Base-by-base conservation (phyloP, 2,888 invertebrate species). In the Encarsia formosa region DNA sequence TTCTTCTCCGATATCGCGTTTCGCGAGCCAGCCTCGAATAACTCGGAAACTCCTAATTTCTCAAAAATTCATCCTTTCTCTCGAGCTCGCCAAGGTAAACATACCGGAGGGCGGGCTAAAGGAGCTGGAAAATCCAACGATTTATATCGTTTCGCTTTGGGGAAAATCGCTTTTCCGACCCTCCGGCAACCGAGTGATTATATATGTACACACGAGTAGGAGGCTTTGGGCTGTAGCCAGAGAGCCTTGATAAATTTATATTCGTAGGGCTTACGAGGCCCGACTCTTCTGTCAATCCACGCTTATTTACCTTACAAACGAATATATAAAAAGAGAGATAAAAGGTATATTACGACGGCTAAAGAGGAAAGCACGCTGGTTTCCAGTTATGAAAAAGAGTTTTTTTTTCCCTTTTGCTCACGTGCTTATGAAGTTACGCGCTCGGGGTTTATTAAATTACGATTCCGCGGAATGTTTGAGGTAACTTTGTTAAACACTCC, bases 141-240 rank as follows among this genome's bases (percentile, higher is more conserved):
- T 58, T 58, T 60, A 56, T 57, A 47, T 50, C 44, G 38, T 46
- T 49, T 26, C 54, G 55, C 37, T 44, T 24, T 41, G 29, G 52
- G 16, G 49, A 31, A 56, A 58, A 57, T 55, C 58, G 52, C 46
- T 31, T 50, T 49, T 43, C 35, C 47, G 20, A 26, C 8, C 26
- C 26, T 26, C 11, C 26, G 26, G 26, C 26, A 8, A 8, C 26
- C 11, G 8, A 8, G 8, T 26, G 8, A 8, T 11, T 26, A 5
- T 26, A 5, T 26, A 8, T 26, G 8, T 26, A 26, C 32, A 15
- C 13, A 8, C 32, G n/a, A 38, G 46, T 29, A 15, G 19, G 16
- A 38, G 32, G 32, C 44, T 32, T 51, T 41, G 52, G 52, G 11
- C 26, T 34, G 16, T 1, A 43, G 46, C 52, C 52, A 52, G n/a